Evolutionary conservation across 2,113 vertebrate species (phyloP).

Genomic region (Tauraco erythrolophus): DNA sequence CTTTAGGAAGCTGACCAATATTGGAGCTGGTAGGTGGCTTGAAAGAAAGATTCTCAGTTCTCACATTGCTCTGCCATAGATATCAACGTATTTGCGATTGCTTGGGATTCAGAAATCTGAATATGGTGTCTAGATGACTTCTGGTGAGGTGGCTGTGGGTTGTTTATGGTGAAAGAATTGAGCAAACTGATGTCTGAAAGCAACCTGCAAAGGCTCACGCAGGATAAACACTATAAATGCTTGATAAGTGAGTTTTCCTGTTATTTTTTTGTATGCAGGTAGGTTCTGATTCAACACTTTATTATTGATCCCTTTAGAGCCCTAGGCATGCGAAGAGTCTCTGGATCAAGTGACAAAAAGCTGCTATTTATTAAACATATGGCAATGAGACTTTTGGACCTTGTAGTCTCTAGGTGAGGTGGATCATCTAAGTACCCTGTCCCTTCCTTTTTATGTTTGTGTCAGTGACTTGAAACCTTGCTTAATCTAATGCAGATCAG

Average conservation of each 20-base stretch:
- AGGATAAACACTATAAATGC: background rate
- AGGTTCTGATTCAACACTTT: background rate
- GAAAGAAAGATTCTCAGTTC: background rate
- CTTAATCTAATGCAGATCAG: background rate
- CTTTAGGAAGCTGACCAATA: background rate
- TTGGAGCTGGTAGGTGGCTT: background rate
- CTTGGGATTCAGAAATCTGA: background rate
- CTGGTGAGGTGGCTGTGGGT: background rate
- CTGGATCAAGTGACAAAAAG: background rate
- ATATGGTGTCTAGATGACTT: background rate
- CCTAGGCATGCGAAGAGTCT: background rate
- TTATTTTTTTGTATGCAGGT: background rate
- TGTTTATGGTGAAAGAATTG: background rate
- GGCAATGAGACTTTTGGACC: background rate
- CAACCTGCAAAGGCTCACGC: background rate
- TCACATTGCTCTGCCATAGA: background rate
- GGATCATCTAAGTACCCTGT: background rate
- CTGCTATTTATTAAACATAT: background rate
- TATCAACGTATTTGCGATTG: background rate
- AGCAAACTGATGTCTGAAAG: background rate
- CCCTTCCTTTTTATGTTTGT: background rate
- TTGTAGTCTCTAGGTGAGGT: background rate
- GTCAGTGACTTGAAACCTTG: background rate
- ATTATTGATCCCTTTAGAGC: background rate
- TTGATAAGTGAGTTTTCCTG: background rate